Evolutionary conservation across 1,140 invertebrate genomes (phyloP), one percentile per base, ranked within the genome.

Genomic region (Anoplophora glabripennis): DNA sequence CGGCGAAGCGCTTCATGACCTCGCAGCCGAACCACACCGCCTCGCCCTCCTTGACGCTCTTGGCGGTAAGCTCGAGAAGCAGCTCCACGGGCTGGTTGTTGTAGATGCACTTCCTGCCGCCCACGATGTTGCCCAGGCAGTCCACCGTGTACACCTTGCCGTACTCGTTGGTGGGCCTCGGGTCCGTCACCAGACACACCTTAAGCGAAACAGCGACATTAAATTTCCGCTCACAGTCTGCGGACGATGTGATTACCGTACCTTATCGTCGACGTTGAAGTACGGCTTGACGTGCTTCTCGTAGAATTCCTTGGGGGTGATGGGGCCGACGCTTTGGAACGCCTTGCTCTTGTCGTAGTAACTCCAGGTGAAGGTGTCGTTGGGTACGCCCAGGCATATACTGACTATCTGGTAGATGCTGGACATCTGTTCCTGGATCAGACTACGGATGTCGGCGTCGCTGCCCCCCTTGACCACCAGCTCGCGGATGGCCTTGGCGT

Each of bases 1-100:
- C 77, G 44, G 86, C 84, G 70, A 91, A 89, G 49, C 88, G 76
- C 76, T 93, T 93, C 46, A 81, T 83, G 11, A 94, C 90, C 73
- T 96, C 92, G 74, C 90, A 94, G n/a, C 93, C 93, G 76, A 95
- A 95, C 93, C 93, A 95, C 0, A 96, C 92, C 5, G 92, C 83
- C 73, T 94, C 91, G 36, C 89, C 88, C 9, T 83, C 81, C 65
- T 88, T 85, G 41, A 96, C 89, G 35, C 89, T 90, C 57, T 88
- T 85, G 9, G 84, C 86, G 1, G 88, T 85, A 3, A 86, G 77
- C 68, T 89, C 82, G 67, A 93, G 84, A 0, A 95, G 76, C 1
- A 86, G 72, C 40, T 92, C 88, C 3, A 89, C 83, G 3, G 88
- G 86, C 72, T 94, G 92, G 78, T 96, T 96, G 66, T 94, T 94